Percentiles rank a stretch among this genome's conserved stretches.
These are phyloP conservation scores for Myripristis jacobus DNA, from an alignment of 2,797 vertebrate genomes.

Conservation along the genomic window DNA sequence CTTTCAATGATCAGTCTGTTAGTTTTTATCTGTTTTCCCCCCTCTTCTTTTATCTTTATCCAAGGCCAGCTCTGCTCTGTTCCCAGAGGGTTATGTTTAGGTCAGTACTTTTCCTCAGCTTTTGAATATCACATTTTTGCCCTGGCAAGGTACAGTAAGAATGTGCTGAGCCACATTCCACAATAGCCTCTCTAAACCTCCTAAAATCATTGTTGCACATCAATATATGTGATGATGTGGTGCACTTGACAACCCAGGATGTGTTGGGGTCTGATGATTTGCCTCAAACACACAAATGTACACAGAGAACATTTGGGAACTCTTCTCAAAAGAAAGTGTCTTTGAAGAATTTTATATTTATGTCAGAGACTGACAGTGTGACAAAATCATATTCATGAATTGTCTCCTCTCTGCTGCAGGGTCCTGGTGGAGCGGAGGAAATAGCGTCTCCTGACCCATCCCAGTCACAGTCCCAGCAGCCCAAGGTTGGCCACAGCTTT, in stretches of 20 bases:
- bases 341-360: neutral
- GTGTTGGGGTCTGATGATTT: neutral
- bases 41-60: conserved; percentile 59
- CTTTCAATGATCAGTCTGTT: conserved; percentile 39
- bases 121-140: conserved; percentile 36
- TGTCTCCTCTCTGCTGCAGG: conserved; percentile 76
- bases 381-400: conserved; percentile 23
- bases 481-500: conserved; percentile 86
- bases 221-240: neutral
- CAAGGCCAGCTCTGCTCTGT: conserved; percentile 50
- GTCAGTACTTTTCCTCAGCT: conserved; percentile 22
- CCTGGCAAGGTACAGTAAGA: conserved; percentile 9
- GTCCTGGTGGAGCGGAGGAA: conserved; percentile 72
- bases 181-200: neutral
- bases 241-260: neutral
- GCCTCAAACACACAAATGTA: neutral
- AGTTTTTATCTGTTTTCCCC: conserved; percentile 13
- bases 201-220: neutral
- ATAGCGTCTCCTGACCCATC: conserved; percentile 46
- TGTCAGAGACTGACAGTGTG: neutral
- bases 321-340: neutral
- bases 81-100: conserved; percentile 37
- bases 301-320: neutral
- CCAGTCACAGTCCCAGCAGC: conserved; percentile 51
- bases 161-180: conserved; percentile 10